phyloP scores from a whole-genome alignment of 2,797 vertebrate genomes.

The Trichosurus vulpecula region DNA sequence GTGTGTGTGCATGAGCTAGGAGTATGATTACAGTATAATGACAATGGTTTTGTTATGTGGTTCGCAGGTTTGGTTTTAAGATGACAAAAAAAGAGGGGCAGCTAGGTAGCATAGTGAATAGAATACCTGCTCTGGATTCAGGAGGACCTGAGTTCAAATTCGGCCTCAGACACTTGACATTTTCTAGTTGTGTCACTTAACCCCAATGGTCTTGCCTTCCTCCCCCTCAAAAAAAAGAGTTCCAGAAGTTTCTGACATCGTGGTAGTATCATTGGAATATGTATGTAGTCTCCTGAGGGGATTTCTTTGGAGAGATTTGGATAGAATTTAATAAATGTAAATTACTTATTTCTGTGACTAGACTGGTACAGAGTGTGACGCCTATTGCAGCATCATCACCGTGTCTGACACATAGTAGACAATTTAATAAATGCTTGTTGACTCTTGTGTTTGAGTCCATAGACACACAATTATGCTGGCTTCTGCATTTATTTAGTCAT shows the following conservation, averaged over 20 bases:
- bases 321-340: not conserved
- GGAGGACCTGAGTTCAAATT: no score
- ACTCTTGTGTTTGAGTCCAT: not conserved
- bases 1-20: not conserved
- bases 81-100: no score
- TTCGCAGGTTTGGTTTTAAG: not conserved
- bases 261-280: not conserved
- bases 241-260: not conserved
- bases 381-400: not conserved
- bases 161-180: no score
- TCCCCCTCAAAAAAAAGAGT: not conserved
- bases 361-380: not conserved
- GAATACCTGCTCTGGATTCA: no score
- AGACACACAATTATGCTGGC: not conserved
- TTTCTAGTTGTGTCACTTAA: no score
- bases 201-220: no score
- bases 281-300: not conserved
- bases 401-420: not conserved
- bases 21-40: not conserved
- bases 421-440: not conserved
- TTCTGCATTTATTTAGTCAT: not conserved
- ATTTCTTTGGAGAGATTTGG: not conserved
- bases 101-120: no score
- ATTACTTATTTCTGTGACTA: not conserved
- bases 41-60: not conserved